Base-by-base conservation (phyloP, 2,888 invertebrate species). In the Chrysina gloriosa region DNA sequence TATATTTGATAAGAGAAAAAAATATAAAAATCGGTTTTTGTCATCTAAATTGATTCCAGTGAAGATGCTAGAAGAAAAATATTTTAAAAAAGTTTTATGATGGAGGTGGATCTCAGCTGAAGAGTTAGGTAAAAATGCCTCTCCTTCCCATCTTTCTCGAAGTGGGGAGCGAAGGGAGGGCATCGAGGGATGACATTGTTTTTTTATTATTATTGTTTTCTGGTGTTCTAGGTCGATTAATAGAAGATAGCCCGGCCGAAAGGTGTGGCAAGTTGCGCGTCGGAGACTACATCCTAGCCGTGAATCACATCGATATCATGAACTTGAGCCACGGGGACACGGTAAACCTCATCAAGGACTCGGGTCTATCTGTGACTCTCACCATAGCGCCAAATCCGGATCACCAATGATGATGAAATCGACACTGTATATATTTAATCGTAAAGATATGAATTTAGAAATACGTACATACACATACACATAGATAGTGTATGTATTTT, bases 261-360 rank as follows among this genome's bases (percentile, higher is more conserved):
- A 89, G 96, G 71, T 97, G 97, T 83, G 95, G 94, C 0, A 89
- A 91, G 65, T 85, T 98, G 0, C 93, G 92, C 80, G 94, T 98
- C 3, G 97, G 98, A 0, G 98, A 98, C 85, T 92, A 95, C 63
- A 98, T 98, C 72, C 87, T 98, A 56, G 96, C 97, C 52, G 98
- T 98, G 34, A 98, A 98, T 86, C 92, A 93, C 70, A 90, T 93
- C 63, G 92, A 96, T 77, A 97, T 98, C 73, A 90, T 94, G 70
- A 92, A 93, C 79, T 89, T 98, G 82, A 93, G 94, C 74, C 98
- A 98, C 80, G 97, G 97, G 29, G 97, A 98, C 79, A 97, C 98
- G 68, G 98, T 98, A 2, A 96, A 96, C 80, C 89, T 98, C 70
- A 98, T 98, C 79, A 98, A 98, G 84, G 97, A 95, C 80, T 97